Base-by-base conservation (phyloP, 2,113 vertebrate species). In the Leucoraja erinaceus region DNA sequence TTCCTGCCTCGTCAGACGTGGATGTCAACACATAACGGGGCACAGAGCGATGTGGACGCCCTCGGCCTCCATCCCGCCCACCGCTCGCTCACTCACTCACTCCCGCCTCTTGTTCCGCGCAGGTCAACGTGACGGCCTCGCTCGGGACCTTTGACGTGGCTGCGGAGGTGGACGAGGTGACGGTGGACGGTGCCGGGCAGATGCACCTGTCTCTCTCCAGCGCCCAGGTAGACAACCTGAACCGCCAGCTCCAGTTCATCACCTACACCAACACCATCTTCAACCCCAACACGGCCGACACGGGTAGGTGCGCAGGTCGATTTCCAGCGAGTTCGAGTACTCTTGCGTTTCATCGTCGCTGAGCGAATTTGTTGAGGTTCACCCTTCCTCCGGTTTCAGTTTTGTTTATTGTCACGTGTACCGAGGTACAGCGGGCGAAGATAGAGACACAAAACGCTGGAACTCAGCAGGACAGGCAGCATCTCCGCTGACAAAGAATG, bases 211-310 rank as follows among this genome's bases (percentile, higher is more conserved):
- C 38, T 0, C 93, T 99, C 66, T 94, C 95, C 0, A 97, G 97
- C 94, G 54, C 93, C 59, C 93, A 47, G 10, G 95, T 97, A 31
- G 93, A 97, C 31, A 94, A 95, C 92, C 96, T 99, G 76, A 99
- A 99, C 94, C 95, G 96, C 63, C 98, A 98, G 93, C 95, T 99
- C n/a, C 97, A 98, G 93, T 97, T 98, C 4, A 94, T 99, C 94
- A 97, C 96, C 77, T 99, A 98, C 4, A 98, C 96, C 93, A 99
- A 97, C 95, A 96, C 95, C 0, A 94, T 96, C 72, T 98, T 98
- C 95, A 97, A 98, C 93, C 96, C 97, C 28, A 97, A 96, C 94
- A 97, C 97, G 0, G 97, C 97, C 20, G 98, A 99, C 93, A 97
- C 96, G 95, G 96, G 98, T 47, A 47, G 3, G 38, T 47, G 38